Percentiles rank a stretch among this genome's conserved stretches.
Conservation (phyloP, 2,113 vertebrate genomes). For the Chloropsis hardwickii region DNA sequence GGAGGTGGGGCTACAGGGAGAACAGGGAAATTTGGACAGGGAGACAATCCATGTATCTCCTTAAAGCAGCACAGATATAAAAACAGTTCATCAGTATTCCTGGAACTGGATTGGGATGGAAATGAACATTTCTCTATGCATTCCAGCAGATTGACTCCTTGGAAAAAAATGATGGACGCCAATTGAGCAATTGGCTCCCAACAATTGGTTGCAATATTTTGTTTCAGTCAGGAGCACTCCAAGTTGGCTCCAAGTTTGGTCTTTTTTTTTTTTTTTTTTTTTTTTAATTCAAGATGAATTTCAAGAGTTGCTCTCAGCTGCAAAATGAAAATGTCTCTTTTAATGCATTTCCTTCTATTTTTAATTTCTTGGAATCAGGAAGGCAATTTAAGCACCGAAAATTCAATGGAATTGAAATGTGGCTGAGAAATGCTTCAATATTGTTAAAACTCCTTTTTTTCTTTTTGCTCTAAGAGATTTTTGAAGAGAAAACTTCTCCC, state of each 20-base stretch:
- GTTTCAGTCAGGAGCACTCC: neutral
- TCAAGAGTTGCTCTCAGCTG: neutral
- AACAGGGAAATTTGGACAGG: neutral
- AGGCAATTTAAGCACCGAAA: neutral
- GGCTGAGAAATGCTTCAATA: neutral
- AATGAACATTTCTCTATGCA: neutral
- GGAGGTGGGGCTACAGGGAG: neutral
- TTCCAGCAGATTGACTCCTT: neutral
- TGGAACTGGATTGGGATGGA: neutral
- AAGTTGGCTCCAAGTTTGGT: neutral
- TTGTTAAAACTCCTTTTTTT: neutral
- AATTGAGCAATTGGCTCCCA: neutral
- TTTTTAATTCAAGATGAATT: neutral
- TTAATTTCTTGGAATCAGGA: slow-evolving; percentile 22
- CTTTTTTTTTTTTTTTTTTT: neutral
- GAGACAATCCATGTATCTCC: neutral
- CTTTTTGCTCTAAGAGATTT: neutral
- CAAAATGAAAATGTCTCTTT: neutral
- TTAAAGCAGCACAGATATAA: neutral
- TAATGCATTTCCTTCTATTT: neutral
- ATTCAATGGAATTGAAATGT: neutral
- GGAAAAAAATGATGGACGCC: neutral
- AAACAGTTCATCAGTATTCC: neutral
- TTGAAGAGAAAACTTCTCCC: neutral
- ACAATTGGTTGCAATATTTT: neutral